phyloP scores from a whole-genome alignment of 2,888 invertebrate genomes.

The Unio delphinus region DNA sequence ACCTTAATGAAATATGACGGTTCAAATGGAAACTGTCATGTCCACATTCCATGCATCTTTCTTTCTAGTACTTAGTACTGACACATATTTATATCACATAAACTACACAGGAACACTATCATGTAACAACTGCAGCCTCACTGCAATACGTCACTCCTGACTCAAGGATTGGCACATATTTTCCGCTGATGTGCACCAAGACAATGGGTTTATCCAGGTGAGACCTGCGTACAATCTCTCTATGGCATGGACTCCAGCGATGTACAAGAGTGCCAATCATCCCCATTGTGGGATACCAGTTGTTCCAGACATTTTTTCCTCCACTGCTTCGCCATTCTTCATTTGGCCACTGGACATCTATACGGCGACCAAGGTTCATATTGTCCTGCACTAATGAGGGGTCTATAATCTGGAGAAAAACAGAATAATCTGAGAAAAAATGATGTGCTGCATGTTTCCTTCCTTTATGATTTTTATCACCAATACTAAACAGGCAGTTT shows the following conservation, averaged over 20 bases:
- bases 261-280: conserved; percentile 95
- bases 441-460: no score
- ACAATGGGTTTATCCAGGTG: conserved; percentile 93
- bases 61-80: no score
- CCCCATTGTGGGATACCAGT: conserved; percentile 90
- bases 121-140: conserved; percentile 51
- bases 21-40: no score
- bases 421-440: no score
- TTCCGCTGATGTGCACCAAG: conserved; percentile 92
- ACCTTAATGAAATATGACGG: no score
- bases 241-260: conserved; percentile 94
- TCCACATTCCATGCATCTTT: no score
- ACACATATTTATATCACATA: no score
- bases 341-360: conserved; percentile 96
- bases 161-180: conserved; percentile 93
- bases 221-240: conserved; percentile 88
- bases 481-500: no score
- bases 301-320: conserved; percentile 89
- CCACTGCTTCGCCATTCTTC: conserved; percentile 90
- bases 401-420: conserved; percentile 60
- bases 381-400: conserved; percentile 85
- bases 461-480: no score
- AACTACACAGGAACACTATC: no score
- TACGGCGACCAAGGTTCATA: conserved; percentile 89
- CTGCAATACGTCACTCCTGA: conserved; percentile 78